phyloP scores from a whole-genome alignment of 2,113 vertebrate species.

The Dasypus novemcinctus region DNA sequence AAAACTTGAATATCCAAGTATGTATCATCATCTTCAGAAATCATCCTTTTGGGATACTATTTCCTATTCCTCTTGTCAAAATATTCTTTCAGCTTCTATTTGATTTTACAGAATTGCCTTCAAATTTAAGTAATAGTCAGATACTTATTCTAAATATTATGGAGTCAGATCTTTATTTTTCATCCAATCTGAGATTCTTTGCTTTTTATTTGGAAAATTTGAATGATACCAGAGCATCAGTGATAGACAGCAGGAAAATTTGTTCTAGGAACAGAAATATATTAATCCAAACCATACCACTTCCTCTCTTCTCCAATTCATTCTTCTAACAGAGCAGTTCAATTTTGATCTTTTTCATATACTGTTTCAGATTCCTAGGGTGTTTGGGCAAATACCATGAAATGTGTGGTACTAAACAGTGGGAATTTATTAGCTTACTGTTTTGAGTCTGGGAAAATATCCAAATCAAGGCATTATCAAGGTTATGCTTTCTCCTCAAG shows the following conservation, averaged over 20 bases:
- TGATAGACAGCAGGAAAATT: background rate
- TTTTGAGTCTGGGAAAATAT: too few relatives aligned
- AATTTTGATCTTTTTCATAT: background rate
- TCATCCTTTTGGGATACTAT: background rate
- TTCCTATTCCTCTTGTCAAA: background rate
- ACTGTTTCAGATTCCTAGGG: too few relatives aligned
- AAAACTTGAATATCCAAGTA: background rate
- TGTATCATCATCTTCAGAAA: background rate
- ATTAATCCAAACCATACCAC: background rate
- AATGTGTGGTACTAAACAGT: too few relatives aligned
- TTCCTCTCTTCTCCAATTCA: background rate
- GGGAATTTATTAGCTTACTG: too few relatives aligned
- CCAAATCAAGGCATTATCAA: too few relatives aligned
- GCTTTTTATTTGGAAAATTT: background rate
- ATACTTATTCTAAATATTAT: background rate
- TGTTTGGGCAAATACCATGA: too few relatives aligned
- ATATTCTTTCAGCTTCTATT: background rate
- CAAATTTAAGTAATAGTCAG: background rate
- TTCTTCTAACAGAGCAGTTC: background rate
- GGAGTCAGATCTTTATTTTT: background rate
- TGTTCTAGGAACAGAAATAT: background rate
- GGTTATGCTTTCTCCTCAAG: too few relatives aligned
- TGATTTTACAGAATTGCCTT: background rate
- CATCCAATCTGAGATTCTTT: background rate
- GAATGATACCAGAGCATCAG: background rate